Evolutionary conservation across 2,888 invertebrate species (phyloP).

Genomic region (Monoplex corrugatus): DNA sequence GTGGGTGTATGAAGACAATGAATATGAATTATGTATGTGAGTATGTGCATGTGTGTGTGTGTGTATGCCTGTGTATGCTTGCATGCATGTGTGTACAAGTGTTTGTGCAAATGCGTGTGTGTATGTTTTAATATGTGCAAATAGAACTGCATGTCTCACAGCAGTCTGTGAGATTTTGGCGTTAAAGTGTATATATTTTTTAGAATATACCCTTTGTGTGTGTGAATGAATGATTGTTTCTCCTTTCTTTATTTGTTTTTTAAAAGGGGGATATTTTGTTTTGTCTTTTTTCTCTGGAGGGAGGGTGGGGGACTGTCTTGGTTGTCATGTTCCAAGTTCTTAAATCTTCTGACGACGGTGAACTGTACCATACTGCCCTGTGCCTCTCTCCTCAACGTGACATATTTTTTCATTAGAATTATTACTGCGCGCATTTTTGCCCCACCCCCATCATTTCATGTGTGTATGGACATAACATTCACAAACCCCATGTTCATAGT

Average conservation of each 20-base stretch:
- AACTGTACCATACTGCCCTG: constrained; percentile 38
- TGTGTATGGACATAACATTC: neutral
- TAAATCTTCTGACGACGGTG: constrained; percentile 28
- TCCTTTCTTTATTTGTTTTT: too few relatives aligned
- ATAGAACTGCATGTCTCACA: too few relatives aligned
- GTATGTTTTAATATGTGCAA: neutral
- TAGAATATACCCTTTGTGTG: too few relatives aligned
- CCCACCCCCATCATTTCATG: neutral
- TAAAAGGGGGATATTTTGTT: too few relatives aligned
- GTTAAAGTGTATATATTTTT: too few relatives aligned
- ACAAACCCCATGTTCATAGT: neutral
- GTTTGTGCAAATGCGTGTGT: neutral
- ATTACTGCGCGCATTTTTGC: neutral
- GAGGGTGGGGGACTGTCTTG: too few relatives aligned
- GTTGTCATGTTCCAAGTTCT: neutral
- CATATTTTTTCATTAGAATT: neutral
- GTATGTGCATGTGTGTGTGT: too few relatives aligned
- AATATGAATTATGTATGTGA: too few relatives aligned
- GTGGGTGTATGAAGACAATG: too few relatives aligned
- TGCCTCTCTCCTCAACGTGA: constrained; percentile 4
- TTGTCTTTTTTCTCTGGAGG: too few relatives aligned
- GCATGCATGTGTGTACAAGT: neutral
- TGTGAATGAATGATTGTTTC: too few relatives aligned
- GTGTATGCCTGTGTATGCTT: neutral
- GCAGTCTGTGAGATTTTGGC: too few relatives aligned